Evolutionary conservation across 2,888 invertebrate species (phyloP), one percentile per base, ranked within the genome.

Genomic region (Acronicta alni): DNA sequence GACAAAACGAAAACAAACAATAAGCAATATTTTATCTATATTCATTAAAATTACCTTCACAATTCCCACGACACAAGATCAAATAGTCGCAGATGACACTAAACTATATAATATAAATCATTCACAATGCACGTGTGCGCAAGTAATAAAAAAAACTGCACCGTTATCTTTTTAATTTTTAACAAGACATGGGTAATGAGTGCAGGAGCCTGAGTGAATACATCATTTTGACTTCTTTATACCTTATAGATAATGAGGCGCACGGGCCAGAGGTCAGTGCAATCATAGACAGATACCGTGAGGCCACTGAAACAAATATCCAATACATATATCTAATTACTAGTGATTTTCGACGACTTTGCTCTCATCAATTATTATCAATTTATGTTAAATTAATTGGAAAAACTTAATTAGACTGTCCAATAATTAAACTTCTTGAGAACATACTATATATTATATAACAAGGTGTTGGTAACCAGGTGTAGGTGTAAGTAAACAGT

Each of bases 281-380:
- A 94, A 93, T 94, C 92, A 84, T 85, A 85, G 79, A 71, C 84
- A 82, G 93, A 93, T 93, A 93, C 81, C 68, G 82, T 79, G 85
- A 77, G 84, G 85, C 82, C 83, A 83, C 61, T 45, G 82, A 86
- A 85, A 89, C 91, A 91, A 88, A 91, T 91, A 90, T 82, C 76
- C 80, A 85, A 82, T 79, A 35, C 35, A 6, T 30, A 81, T 75
- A 79, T 76, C 73, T 83, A 84, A 84, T 80, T 75, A 80, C 70
- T 80, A 68, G 75, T 78, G 77, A 72, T 59, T 54, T 56, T 32
- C 68, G 76, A 60, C 68, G 74, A 64, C 75, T 61, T 58, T 61
- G 70, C 63, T 58, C 46, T 17, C 51, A 47, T 53, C 62, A 43
- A 18, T 30, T 7, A 41, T 48, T 59, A 44, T 44, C 48, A 53